Evolutionary conservation across 2,797 vertebrate species (phyloP).

Genomic region (Malurus leucopterus): DNA sequence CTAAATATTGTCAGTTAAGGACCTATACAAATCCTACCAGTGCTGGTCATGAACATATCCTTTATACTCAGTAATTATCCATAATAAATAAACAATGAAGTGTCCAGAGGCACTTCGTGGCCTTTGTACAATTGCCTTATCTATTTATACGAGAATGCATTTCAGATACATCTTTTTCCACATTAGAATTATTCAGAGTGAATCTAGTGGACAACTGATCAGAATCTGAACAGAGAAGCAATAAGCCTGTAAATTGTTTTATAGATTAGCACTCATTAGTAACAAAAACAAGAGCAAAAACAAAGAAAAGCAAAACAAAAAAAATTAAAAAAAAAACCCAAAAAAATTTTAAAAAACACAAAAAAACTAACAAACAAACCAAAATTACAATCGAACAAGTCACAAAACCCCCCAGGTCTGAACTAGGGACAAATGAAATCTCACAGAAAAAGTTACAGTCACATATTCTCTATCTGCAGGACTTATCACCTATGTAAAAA

Average conservation of each 20-base stretch:
- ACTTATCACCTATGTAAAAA: background rate
- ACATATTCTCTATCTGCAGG: background rate
- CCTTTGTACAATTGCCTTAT: background rate
- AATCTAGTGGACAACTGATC: background rate
- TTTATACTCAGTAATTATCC: background rate
- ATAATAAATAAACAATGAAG: background rate
- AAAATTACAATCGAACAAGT: background rate
- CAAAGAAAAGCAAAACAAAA: background rate
- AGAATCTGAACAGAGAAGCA: background rate
- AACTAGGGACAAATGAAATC: background rate
- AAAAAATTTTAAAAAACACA: background rate
- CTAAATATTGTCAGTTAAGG: background rate
- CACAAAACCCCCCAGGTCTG: background rate
- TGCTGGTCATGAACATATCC: background rate
- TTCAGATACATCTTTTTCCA: background rate
- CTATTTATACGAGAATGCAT: background rate
- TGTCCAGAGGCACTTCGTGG: background rate
- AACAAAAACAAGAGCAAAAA: background rate
- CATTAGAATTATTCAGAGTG: background rate
- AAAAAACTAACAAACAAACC: background rate
- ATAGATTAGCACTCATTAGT: background rate
- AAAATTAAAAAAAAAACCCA: background rate
- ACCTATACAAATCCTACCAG: background rate
- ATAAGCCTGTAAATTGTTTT: background rate
- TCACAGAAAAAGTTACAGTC: background rate